These are phyloP conservation scores for Motacilla tschutschensis DNA, from an alignment of 2,113 vertebrate genomes.

Conservation along the genomic window DNA sequence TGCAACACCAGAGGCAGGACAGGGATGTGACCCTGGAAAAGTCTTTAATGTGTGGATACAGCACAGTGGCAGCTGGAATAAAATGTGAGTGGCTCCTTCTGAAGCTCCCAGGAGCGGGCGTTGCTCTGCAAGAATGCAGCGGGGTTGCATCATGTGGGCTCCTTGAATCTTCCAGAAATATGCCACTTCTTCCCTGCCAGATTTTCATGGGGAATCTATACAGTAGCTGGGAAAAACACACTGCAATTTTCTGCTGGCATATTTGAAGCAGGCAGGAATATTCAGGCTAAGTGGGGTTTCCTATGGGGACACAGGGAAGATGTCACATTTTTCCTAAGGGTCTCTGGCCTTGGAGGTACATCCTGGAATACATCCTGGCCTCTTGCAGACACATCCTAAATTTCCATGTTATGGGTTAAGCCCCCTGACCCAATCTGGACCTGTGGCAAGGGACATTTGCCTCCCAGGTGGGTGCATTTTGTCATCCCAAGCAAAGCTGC, in stretches of 20 bases:
- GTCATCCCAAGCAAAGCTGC: background rate
- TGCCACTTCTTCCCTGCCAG: background rate
- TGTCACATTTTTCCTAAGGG: background rate
- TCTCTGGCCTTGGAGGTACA: background rate
- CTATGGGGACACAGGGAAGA: fast-evolving
- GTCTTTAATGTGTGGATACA: background rate
- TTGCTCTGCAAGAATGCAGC: slow-evolving; percentile 5
- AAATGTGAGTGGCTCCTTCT: background rate
- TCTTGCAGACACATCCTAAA: background rate
- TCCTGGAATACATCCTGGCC: background rate
- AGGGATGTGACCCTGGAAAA: background rate
- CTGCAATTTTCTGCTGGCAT: background rate
- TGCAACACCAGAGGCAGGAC: background rate
- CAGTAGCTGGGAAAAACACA: background rate
- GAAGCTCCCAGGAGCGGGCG: background rate
- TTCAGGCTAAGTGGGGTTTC: background rate
- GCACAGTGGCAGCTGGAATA: background rate
- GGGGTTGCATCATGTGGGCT: slow-evolving; percentile 50
- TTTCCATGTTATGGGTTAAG: fast-evolving
- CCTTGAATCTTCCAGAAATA: background rate
- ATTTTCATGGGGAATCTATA: background rate
- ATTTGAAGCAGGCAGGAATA: background rate
- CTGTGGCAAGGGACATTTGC: background rate
- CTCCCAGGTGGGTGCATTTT: background rate
- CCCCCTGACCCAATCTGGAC: background rate